A percentile compares a stretch with the other conserved stretches of the same genome.
Conservation (phyloP, 2,888 invertebrate genomes). For the Coleophora deauratella region DNA sequence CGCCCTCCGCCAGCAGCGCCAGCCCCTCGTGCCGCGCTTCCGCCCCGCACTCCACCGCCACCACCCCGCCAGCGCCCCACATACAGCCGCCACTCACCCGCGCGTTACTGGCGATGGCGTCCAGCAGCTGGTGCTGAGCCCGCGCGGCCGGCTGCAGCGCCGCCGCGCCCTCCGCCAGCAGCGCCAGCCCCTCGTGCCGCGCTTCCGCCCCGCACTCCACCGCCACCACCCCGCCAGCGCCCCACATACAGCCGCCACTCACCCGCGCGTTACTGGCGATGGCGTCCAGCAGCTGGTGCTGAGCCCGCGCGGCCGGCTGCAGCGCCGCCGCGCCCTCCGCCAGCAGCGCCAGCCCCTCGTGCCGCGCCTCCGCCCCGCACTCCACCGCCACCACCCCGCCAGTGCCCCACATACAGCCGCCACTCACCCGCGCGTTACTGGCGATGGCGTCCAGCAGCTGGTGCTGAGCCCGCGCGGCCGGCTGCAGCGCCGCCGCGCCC, state of each 20-base stretch:
- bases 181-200: slow-evolving; percentile 92
- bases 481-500: slow-evolving; percentile 90
- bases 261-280: slow-evolving; percentile 97
- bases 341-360: slow-evolving; percentile 91
- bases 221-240: slow-evolving; percentile 69
- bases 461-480: slow-evolving; percentile 89
- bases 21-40: slow-evolving; percentile 96
- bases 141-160: slow-evolving; percentile 93
- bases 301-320: slow-evolving; percentile 89
- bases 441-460: slow-evolving; percentile 97
- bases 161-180: slow-evolving; percentile 90
- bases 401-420: slow-evolving; percentile 45
- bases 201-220: slow-evolving; percentile 85
- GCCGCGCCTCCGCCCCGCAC: slow-evolving; percentile 85
- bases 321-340: slow-evolving; percentile 93
- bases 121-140: slow-evolving; percentile 89
- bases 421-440: slow-evolving; percentile 88
- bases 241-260: background rate
- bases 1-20: slow-evolving; percentile 87
- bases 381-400: slow-evolving; percentile 78
- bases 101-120: slow-evolving; percentile 95
- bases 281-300: slow-evolving; percentile 94
- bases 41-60: slow-evolving; percentile 79
- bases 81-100: slow-evolving; percentile 74
- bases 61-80: slow-evolving; percentile 55